Percentiles rank a stretch among this genome's conserved stretches.
Conservation (phyloP, 1,140 invertebrate species). For the Drosophila watanabei region DNA sequence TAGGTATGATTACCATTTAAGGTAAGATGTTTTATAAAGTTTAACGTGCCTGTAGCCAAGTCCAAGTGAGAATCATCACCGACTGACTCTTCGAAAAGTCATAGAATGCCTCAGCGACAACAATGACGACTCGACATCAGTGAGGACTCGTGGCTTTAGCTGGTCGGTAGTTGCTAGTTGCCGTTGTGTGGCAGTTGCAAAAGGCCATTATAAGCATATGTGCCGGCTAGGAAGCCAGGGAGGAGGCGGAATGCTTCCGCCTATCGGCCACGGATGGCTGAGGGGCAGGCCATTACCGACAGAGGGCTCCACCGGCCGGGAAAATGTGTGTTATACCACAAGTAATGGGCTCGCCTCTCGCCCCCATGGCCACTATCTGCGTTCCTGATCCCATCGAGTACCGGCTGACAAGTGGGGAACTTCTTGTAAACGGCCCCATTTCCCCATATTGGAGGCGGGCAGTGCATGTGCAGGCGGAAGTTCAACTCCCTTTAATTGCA, state of each 20-base stretch:
- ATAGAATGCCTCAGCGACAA: constrained; percentile 20
- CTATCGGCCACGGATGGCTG: constrained; percentile 15
- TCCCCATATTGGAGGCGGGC: background rate
- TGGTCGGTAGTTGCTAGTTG: constrained; percentile 16
- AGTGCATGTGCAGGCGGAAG: background rate
- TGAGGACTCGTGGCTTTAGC: constrained; percentile 16
- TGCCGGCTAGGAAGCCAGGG: constrained; percentile 39
- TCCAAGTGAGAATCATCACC: background rate
- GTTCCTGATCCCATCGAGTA: constrained; percentile 31
- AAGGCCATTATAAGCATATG: constrained; percentile 80
- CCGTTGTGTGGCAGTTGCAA: constrained; percentile 64
- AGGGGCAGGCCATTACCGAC: constrained; percentile 21
- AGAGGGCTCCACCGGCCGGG: constrained; percentile 39
- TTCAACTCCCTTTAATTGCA: constrained; percentile 31
- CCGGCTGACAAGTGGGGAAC: constrained; percentile 31
- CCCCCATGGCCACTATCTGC: constrained; percentile 6
- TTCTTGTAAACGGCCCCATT: constrained; percentile 2
- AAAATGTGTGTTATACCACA: constrained; percentile 58
- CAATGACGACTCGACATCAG: constrained; percentile 26
- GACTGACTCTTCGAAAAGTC: constrained; percentile 19
- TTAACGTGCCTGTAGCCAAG: background rate
- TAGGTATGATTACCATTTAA: background rate
- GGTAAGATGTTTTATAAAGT: too few relatives aligned
- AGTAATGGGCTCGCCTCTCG: constrained; percentile 28
- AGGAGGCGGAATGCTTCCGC: constrained; percentile 52